phyloP scores from a whole-genome alignment of 1,140 invertebrate genomes.

The Ctenoplectra terminalis region DNA sequence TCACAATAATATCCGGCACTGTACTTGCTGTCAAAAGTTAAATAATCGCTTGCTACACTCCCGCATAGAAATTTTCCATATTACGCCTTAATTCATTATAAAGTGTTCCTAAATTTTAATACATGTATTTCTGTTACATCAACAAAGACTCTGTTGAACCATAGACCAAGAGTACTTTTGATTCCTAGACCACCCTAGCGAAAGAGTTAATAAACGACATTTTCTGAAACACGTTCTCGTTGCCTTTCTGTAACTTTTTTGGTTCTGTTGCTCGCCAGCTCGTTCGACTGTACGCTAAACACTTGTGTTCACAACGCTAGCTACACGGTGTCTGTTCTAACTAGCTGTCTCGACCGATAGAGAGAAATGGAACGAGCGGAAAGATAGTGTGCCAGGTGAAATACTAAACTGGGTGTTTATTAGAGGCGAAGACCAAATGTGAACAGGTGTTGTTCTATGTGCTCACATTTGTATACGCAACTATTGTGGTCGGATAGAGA shows the following conservation, averaged over 20 bases:
- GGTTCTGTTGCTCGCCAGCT: neutral
- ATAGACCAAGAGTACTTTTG: too few species aligned
- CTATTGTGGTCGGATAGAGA: neutral
- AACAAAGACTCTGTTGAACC: too few species aligned
- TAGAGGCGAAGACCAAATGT: slow-evolving; percentile 58
- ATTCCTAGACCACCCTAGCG: too few species aligned
- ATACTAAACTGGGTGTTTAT: slow-evolving; percentile 27
- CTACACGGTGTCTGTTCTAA: slow-evolving; percentile 29
- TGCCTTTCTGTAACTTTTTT: neutral
- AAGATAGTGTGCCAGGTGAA: slow-evolving; percentile 13
- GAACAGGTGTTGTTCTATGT: slow-evolving; percentile 54
- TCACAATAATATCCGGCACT: too few species aligned
- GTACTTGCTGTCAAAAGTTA: too few species aligned
- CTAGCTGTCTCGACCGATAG: slow-evolving; percentile 44
- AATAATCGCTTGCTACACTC: too few species aligned
- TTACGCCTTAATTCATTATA: too few species aligned
- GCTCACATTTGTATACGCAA: slow-evolving; percentile 24
- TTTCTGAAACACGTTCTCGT: neutral
- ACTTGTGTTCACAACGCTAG: slow-evolving; percentile 49
- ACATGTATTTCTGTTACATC: too few species aligned
- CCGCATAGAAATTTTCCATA: too few species aligned
- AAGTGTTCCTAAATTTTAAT: too few species aligned
- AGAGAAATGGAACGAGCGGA: neutral
- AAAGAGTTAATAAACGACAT: neutral
- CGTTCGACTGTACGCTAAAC: slow-evolving; percentile 49